Evolutionary conservation across 2,113 vertebrate species (phyloP), one percentile per base, ranked within the genome.

Genomic region (Phasianus colchicus): DNA sequence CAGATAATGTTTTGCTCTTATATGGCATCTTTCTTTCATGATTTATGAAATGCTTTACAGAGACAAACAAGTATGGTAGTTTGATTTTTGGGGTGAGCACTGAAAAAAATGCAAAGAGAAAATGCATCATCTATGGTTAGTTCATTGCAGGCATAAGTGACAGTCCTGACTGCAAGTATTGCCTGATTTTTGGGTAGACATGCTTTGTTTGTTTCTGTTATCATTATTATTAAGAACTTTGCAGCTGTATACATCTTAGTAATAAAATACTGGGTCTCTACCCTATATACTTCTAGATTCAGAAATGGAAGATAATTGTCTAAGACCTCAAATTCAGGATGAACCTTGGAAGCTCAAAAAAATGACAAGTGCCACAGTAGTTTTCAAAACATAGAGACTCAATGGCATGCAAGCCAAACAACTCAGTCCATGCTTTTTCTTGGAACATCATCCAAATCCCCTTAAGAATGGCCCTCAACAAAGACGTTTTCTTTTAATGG

Each of bases 41-140:
- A 11, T 74, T 93, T 94, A 67, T 81, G 27, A 95, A 90, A 83
- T 74, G 27, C 10, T 90, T 93, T 83, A 61, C 57, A 61, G 60
- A 90, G 45, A n/a, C 45, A 27, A 57, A 29, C 24, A 43, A 89
- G 9, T 71, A 40, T 57, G 64, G 21, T 82, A 47, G 58, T 43
- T 7, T 75, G 29, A 38, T 32, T 75, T 91, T 75, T 24, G 40
- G 32, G 2, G 25, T 34, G 30, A 73, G 32, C 36, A 67, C 34
- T 91, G 32, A 90, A 86, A 65, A 65, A 83, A 89, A 6, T 8
- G n/a, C 24, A 32, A 42, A 86, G 72, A 65, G 61, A 79, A 87
- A 94, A 81, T 20, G 12, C 2, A 17, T 54, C 58, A 15, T 61
- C 48, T 78, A 32, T 87, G 27, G 32, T 85, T n/a, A 69, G 16